Evolutionary conservation across 35 echinoderm and acorn worm species (phyloP), one percentile per base, ranked within the genome.

Genomic region (Apostichopus japonicus): DNA sequence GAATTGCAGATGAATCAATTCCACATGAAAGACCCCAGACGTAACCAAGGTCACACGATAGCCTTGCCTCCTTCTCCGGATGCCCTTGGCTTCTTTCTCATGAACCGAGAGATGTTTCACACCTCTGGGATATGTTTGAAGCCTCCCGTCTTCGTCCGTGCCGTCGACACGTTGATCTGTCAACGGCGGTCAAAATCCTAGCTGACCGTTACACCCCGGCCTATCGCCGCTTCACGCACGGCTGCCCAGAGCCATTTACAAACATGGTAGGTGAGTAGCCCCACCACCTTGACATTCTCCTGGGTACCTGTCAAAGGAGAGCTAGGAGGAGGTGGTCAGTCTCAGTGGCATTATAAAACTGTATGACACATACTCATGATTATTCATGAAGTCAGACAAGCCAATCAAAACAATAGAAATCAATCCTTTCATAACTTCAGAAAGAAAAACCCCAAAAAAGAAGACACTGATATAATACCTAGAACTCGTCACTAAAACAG

Each of bases 31-130:
- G 63, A 19, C 63, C 33, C 33, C 63, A 67, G 63, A 67, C 63
- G 19, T 15, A 67, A 67, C 63, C 63, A 67, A 67, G 63, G 63
- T 67, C 63, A 10, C 63, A 19, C 63, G 11, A 4, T 11, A 11
- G 63, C 11, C 63, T 67, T 10, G 63, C 63, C 63, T 44, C 33
- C 33, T 44, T 3, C 33, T 67, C 63, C 9, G 63, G 19, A 19
- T 67, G 63, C 63, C 63, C 63, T 67, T 19, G 19, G 63, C 11
- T 67, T 67, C 19, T 19, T 15, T 11, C 63, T 67, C 8, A 9
- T 67, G 63, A 67, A 67, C 63, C 63, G 63, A 11, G 63, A 67
- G 63, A 67, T 67, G 63, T 80, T 80, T 80, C 78, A 80, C 78
- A 80, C 78, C 78, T 80, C 13, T 15, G 33, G 24, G 52, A 24